phyloP scores from a whole-genome alignment of 1,140 invertebrate species.

The Lasioglossum albipes region DNA sequence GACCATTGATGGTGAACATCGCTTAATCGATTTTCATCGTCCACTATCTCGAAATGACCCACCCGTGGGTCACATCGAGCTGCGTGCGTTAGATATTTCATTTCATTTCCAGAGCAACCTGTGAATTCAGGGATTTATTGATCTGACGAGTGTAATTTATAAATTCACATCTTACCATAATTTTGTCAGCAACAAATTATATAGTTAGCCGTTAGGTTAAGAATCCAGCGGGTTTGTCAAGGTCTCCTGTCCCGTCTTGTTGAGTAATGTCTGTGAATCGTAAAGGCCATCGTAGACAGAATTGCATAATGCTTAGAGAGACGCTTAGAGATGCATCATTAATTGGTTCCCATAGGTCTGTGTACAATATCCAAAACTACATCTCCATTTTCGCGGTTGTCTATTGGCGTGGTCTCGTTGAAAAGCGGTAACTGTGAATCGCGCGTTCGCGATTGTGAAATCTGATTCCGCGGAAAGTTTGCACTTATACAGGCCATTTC shows the following conservation, averaged over 20 bases:
- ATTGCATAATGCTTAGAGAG: constrained; percentile 59
- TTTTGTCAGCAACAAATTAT: constrained; percentile 11
- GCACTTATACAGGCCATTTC: background rate
- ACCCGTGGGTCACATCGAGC: too few species aligned
- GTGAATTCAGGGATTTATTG: background rate
- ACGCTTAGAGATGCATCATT: background rate
- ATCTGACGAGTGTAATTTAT: background rate
- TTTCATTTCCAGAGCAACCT: background rate
- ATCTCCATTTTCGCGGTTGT: background rate
- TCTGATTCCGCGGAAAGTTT: background rate
- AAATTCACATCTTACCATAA: background rate
- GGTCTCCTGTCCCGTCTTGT: constrained; percentile 39
- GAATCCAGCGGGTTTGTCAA: constrained; percentile 34
- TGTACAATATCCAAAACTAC: background rate
- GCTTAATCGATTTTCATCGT: too few species aligned
- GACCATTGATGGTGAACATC: too few species aligned
- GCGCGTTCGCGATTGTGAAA: background rate
- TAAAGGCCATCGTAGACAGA: constrained; percentile 37
- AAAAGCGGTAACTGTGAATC: background rate
- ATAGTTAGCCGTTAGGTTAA: constrained; percentile 12
- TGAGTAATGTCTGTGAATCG: constrained; percentile 40
- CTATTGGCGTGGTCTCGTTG: background rate
- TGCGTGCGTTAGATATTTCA: background rate
- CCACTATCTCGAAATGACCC: too few species aligned
- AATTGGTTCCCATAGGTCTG: constrained; percentile 7